phyloP scores from a whole-genome alignment of 2,113 vertebrate species.

The Galbula dea region DNA sequence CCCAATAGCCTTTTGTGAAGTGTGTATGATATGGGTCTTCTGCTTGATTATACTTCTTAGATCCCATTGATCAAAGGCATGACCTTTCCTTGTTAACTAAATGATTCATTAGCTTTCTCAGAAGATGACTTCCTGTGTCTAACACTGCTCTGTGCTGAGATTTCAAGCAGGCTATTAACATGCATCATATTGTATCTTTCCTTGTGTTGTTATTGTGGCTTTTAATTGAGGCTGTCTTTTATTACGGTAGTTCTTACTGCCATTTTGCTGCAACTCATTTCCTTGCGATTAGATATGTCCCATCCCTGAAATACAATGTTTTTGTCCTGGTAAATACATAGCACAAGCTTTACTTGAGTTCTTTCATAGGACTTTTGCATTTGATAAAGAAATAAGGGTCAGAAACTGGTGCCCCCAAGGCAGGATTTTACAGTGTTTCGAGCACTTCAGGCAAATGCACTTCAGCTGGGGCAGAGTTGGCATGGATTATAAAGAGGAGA shows the following conservation, averaged over 20 bases:
- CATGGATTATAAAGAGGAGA: neutral
- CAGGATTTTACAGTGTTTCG: neutral
- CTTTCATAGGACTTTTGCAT: neutral
- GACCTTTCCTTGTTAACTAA: neutral
- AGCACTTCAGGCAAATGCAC: neutral
- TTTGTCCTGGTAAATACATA: slow-evolving; percentile 18
- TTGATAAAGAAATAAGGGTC: slow-evolving; percentile 7
- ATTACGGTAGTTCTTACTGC: neutral
- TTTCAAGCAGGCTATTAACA: neutral
- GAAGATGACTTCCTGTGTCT: neutral
- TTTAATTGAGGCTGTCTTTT: slow-evolving; percentile 57
- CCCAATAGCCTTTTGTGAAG: neutral
- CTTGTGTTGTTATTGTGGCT: slow-evolving; percentile 28
- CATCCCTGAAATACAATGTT: slow-evolving; percentile 50
- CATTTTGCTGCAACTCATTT: slow-evolving; percentile 40
- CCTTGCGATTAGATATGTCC: slow-evolving; percentile 26
- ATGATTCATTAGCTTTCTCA: slow-evolving; percentile 19
- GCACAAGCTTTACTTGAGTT: neutral
- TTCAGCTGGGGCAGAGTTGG: neutral
- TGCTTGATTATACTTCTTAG: neutral
- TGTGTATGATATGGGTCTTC: neutral
- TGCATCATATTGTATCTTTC: neutral
- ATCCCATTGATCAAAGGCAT: neutral
- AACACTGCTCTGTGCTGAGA: neutral
- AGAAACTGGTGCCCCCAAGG: neutral